Conservation (phyloP, 2,113 vertebrate genomes). For the Nyctereutes procyonoides region DNA sequence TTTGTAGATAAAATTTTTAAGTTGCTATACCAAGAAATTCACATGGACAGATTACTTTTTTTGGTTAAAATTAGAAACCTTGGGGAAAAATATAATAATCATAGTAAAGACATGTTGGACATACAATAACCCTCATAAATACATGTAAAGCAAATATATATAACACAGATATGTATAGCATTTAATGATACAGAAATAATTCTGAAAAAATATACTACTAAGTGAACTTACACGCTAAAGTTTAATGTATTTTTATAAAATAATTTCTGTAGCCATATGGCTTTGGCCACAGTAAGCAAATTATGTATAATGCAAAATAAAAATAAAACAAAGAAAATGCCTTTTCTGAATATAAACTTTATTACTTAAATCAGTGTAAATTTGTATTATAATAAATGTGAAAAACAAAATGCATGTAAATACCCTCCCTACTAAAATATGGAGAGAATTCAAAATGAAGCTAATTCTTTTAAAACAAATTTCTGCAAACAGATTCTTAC, state of each 20-base stretch:
- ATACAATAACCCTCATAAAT: neutral
- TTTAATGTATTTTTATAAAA: neutral
- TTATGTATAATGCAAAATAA: neutral
- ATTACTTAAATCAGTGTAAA: slow-evolving; percentile 35
- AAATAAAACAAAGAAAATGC: slow-evolving; percentile 14
- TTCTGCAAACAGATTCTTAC: neutral
- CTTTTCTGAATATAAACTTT: neutral
- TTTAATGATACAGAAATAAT: slow-evolving; percentile 16
- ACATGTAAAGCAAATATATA: neutral
- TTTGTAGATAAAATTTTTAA: slow-evolving; percentile 33
- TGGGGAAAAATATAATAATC: neutral
- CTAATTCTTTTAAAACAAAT: slow-evolving; percentile 52
- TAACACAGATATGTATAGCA: neutral
- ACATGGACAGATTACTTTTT: neutral
- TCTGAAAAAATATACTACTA: neutral
- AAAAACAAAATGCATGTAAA: slow-evolving; percentile 7
- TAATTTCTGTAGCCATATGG: neutral
- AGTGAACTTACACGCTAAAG: neutral
- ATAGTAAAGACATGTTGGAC: neutral
- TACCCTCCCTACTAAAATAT: neutral
- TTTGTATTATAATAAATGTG: neutral
- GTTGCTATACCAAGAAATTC: neutral
- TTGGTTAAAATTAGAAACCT: neutral
- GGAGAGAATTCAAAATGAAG: neutral
- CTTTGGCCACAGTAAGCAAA: neutral